Evolutionary conservation across 92 coral and sea anemone genomes (phyloP), one percentile per base, ranked within the genome.

Genomic region (Heliopora coerulea): DNA sequence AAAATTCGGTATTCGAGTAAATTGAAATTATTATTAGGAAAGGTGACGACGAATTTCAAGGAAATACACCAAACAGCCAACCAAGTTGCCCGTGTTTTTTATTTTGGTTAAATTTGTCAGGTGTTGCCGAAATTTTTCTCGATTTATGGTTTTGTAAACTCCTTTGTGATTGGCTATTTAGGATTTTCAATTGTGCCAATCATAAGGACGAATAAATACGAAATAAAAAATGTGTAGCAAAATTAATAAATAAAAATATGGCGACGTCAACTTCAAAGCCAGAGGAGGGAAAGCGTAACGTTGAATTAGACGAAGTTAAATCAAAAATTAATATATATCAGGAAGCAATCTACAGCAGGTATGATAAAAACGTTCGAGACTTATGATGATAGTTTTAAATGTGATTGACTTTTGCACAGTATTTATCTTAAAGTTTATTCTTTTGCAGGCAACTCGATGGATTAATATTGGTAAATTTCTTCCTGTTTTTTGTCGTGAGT

Each of bases 301-400:
- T 35, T 58, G 49, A 70, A 10, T 1, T 27, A 7, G 74, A 67
- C 29, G 58, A 35, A 54, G 35, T 52, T 27, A 70, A 54, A 54
- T 70, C 77, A 20, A 70, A 70, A 70, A 52, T 31, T 12, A 50
- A 3, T 27, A 70, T 70, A 29, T 70, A 70, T 21, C 77, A 70
- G 27, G 48, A 70, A 54, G 77, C 77, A 10, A 34, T 70, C 54
- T 52, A 70, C 77, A 70, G 77, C 59, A 70, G 77, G 77, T 70
- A 19, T 27, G 50, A n/a, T 42, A 20, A 23, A 46, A 44, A 25
- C 58, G 37, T 46, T 19, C 20, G 33, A 0, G 29, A 40, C 37
- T 46, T n/a, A n/a, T n/a, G n/a, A n/a, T n/a, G n/a, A n/a, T n/a
- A n/a, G n/a, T n/a, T n/a, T n/a, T n/a, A n/a, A n/a, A n/a, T n/a